Conservation (phyloP, 1,140 invertebrate genomes). For the Wiebesia pumilae region DNA sequence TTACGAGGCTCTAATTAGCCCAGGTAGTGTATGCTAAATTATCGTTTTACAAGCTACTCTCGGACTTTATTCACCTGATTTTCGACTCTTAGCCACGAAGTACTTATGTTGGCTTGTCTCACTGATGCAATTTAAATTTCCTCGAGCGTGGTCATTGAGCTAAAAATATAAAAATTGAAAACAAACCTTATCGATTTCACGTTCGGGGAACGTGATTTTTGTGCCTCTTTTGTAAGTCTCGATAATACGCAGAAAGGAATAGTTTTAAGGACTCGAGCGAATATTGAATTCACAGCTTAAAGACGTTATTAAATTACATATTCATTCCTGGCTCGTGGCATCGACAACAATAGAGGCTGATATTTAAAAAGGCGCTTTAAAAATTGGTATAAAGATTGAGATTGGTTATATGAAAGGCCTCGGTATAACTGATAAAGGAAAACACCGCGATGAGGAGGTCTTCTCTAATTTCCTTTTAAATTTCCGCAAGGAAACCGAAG, state of each 20-base stretch:
- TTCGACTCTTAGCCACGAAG: background rate
- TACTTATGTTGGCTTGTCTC: background rate
- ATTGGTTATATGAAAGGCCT: background rate
- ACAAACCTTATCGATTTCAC: slow-evolving; percentile 14
- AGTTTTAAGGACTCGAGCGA: no score
- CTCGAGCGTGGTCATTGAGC: background rate
- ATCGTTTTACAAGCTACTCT: background rate
- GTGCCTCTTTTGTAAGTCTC: background rate
- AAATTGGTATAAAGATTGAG: background rate
- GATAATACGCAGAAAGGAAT: no score
- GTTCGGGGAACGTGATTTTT: background rate
- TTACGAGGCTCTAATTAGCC: background rate
- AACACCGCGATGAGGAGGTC: background rate
- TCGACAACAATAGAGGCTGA: background rate
- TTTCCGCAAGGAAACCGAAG: slow-evolving; percentile 50
- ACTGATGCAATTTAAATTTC: background rate
- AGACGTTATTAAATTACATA: background rate
- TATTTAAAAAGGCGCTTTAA: background rate
- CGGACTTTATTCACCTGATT: background rate
- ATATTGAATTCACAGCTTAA: no score
- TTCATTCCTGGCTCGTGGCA: background rate
- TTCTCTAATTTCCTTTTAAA: slow-evolving; percentile 57
- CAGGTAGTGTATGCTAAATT: background rate
- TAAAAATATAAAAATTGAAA: background rate
- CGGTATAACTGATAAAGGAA: background rate